A percentile compares a stretch with the other conserved stretches of the same genome.
Conservation (phyloP, 1,140 invertebrate genomes). For the Sycobia sp. region DNA sequence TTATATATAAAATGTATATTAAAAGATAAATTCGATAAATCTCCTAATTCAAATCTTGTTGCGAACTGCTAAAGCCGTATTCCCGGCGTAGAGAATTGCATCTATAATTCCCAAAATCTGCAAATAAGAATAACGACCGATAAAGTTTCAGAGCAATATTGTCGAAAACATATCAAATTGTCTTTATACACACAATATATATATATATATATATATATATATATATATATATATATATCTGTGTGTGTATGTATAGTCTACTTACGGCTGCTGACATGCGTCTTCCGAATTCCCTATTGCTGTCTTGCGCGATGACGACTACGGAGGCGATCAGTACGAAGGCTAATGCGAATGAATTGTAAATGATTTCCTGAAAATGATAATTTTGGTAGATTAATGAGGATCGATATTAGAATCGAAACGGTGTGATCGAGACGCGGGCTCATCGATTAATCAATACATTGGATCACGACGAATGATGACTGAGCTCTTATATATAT, state of each 20-base stretch:
- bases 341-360: slow-evolving; percentile 20
- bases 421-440: no score
- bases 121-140: slow-evolving; percentile 6
- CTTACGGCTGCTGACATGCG: slow-evolving; percentile 17
- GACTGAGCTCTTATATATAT: no score
- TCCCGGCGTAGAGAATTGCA: slow-evolving; percentile 22
- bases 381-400: not conserved
- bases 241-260: not conserved
- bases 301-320: slow-evolving; percentile 12
- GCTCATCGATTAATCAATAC: no score
- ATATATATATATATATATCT: not conserved
- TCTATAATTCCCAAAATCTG: slow-evolving; percentile 30
- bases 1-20: no score
- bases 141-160: no score
- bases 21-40: no score
- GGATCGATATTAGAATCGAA: no score
- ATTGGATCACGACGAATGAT: no score
- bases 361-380: slow-evolving; percentile 30
- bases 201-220: no score
- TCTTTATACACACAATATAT: not conserved
- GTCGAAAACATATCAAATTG: not conserved
- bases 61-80: slow-evolving; percentile 4
- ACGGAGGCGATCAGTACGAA: slow-evolving; percentile 25
- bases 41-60: slow-evolving; percentile 31
- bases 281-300: not conserved